Conservation (phyloP, 1,140 invertebrate species). For the Apis florea region DNA sequence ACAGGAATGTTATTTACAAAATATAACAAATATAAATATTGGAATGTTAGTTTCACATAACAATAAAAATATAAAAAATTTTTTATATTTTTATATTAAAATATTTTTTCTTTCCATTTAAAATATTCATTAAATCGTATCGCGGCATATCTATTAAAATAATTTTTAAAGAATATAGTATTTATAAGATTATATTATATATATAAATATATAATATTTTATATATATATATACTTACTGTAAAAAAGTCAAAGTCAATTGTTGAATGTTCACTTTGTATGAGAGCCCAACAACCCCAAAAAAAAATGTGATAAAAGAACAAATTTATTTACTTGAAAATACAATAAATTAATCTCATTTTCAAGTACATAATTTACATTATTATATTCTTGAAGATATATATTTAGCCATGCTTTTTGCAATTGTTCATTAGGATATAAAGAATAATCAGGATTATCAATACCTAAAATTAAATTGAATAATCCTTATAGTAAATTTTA, state of each 20-base stretch:
- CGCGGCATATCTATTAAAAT: constrained; percentile 83
- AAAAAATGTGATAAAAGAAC: constrained; percentile 90
- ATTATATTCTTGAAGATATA: constrained; percentile 87
- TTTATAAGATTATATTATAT: constrained; percentile 1
- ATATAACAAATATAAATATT: neutral
- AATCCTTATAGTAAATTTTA: constrained; percentile 14
- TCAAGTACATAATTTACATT: constrained; percentile 79
- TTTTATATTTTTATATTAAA: constrained; percentile 13
- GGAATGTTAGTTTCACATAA: constrained; percentile 12
- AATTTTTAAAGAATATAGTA: constrained; percentile 4
- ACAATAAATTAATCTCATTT: constrained; percentile 85
- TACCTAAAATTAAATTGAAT: constrained; percentile 80
- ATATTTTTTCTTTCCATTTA: constrained; percentile 64
- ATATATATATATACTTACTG: constrained; percentile 82
- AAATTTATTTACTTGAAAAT: constrained; percentile 90
- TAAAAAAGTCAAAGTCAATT: constrained; percentile 97
- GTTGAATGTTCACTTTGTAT: constrained; percentile 94
- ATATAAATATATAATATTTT: neutral
- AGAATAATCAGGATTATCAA: constrained; percentile 87
- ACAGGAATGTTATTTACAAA: constrained; percentile 16
- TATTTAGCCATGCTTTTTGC: constrained; percentile 90
- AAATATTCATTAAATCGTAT: constrained; percentile 85
- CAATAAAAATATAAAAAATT: constrained; percentile 9
- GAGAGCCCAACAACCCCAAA: constrained; percentile 96
- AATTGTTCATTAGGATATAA: constrained; percentile 90